These are phyloP conservation scores for Aulostomus chinensis DNA, from an alignment of 2,797 vertebrate species.

Conservation along the genomic window DNA sequence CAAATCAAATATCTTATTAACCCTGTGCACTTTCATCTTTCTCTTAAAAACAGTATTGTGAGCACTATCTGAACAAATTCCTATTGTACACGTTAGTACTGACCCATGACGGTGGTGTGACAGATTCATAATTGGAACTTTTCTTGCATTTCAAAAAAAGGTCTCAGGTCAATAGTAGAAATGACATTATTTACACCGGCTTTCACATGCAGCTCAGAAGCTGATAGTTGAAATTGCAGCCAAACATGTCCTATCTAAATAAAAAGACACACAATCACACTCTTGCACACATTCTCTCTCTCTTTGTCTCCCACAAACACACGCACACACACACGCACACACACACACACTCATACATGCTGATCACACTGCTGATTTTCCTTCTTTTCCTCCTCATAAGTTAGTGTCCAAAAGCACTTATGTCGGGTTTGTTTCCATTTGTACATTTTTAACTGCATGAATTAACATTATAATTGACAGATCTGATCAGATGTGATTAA, in stretches of 20 bases:
- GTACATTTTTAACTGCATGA: conserved; percentile 61
- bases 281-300: conserved; percentile 31
- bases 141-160: conserved; percentile 73
- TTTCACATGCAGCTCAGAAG: conserved; percentile 83
- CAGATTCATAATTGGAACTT: conserved; percentile 57
- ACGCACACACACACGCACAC: conserved; percentile 13
- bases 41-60: conserved; percentile 45
- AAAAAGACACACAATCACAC: conserved; percentile 43
- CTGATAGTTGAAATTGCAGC: conserved; percentile 74
- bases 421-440: conserved; percentile 54
- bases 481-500: conserved; percentile 57
- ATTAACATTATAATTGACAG: conserved; percentile 40
- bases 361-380: conserved; percentile 41
- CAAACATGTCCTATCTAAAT: conserved; percentile 58
- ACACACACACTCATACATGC: conserved; percentile 43
- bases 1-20: conserved; percentile 38
- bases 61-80: conserved; percentile 42
- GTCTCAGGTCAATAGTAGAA: conserved; percentile 79
- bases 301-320: background rate
- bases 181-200: conserved; percentile 82
- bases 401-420: conserved; percentile 65
- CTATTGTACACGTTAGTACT: conserved; percentile 65
- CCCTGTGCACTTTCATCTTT: conserved; percentile 49
- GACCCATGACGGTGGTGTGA: conserved; percentile 57
- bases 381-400: conserved; percentile 51